A percentile compares a stretch with the other conserved stretches of the same genome.
These are phyloP conservation scores for Charaxes varanes DNA, from an alignment of 1,140 invertebrate species.

Conservation along the genomic window DNA sequence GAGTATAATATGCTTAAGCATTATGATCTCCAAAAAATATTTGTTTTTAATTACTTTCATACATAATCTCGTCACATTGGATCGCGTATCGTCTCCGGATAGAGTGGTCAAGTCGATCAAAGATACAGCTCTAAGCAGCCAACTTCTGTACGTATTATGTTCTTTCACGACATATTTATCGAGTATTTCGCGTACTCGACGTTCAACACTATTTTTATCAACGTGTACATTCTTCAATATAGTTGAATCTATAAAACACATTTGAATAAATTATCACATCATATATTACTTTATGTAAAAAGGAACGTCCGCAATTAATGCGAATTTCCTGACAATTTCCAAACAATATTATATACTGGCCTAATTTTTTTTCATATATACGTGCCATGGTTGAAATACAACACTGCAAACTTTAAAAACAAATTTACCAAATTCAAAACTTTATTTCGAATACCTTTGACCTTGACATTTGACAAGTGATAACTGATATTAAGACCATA, in stretches of 20 bases:
- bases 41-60: conserved; percentile 77
- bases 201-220: conserved; percentile 77
- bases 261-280: neutral
- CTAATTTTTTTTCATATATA: no score
- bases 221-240: conserved; percentile 76
- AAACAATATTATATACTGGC: no score
- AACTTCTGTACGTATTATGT: conserved; percentile 78
- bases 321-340: no score
- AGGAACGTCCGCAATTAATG: no score
- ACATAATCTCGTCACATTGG: conserved; percentile 88
- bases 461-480: no score
- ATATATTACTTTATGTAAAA: no score
- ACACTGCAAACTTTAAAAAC: no score
- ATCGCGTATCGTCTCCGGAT: conserved; percentile 89
- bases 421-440: no score
- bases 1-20: no score
- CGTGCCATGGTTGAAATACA: no score
- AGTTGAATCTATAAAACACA: conserved; percentile 66
- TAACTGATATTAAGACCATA: no score
- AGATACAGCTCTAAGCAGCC: conserved; percentile 87
- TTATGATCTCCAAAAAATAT: neutral
- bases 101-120: conserved; percentile 96
- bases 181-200: conserved; percentile 66
- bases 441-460: no score
- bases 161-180: conserved; percentile 39